A percentile compares a stretch with the other conserved stretches of the same genome.
phyloP scores from a whole-genome alignment of 2,888 invertebrate genomes.

The Pyrgus malvae region DNA sequence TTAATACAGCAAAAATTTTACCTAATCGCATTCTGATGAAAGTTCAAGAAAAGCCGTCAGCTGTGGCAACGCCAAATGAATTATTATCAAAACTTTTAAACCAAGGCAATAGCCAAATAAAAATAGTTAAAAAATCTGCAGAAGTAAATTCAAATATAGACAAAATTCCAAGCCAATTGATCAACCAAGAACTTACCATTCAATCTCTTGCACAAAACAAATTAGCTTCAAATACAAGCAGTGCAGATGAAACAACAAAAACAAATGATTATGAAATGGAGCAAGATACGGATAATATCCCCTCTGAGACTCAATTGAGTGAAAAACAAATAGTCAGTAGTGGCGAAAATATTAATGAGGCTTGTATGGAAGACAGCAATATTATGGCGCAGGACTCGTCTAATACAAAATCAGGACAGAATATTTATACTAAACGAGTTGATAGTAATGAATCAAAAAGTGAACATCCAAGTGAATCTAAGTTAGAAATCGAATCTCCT shows the following conservation, averaged over 20 bases:
- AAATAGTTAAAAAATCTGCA: constrained; percentile 55
- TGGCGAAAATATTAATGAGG: constrained; percentile 14
- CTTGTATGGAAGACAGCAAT: constrained; percentile 3
- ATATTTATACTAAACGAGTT: too few relatives aligned
- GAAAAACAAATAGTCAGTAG: constrained; percentile 24
- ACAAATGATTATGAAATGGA: constrained; percentile 7
- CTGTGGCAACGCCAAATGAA: constrained; percentile 51
- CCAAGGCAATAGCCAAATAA: constrained; percentile 68
- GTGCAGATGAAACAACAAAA: constrained; percentile 11
- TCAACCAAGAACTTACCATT: constrained; percentile 20
- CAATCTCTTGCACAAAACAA: background rate
- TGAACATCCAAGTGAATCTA: background rate
- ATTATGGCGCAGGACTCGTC: background rate
- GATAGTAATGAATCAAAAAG: background rate
- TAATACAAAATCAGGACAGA: background rate
- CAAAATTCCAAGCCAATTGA: constrained; percentile 20
- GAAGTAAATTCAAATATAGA: constrained; percentile 33
- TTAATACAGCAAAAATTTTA: constrained; percentile 21
- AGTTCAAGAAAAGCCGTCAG: constrained; percentile 33
- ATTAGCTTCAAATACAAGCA: background rate
- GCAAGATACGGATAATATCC: background rate
- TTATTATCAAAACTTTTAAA: constrained; percentile 65
- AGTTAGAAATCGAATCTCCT: background rate
- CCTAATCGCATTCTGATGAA: constrained; percentile 11
- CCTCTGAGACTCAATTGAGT: constrained; percentile 10